Base-by-base conservation (phyloP, 1,140 invertebrate species). In the Ylistrum balloti region DNA sequence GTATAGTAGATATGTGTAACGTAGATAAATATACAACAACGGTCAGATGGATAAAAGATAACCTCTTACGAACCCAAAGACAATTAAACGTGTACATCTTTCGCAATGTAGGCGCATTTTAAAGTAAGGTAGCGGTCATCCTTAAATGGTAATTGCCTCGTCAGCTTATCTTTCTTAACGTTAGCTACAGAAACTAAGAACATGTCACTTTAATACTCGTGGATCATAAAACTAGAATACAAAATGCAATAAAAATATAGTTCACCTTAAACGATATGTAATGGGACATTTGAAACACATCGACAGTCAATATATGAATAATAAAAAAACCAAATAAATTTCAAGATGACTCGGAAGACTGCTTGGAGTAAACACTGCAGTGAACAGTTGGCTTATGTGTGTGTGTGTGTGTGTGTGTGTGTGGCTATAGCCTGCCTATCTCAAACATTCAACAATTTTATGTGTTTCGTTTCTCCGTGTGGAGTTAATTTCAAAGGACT, bases 401-500 rank as follows among this genome's bases (percentile, higher is more conserved):
- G n/a, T 11, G 17, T 74, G 56, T 74, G n/a, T 74, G 56, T 74
- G n/a, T 11, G 17, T 74, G 56, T 74, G n/a, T 74, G 56, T 74
- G n/a, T 11, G 17, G 28, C 2, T 74, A 74, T 11, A 0, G 22
- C 7, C 22, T 28, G n/a, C 56, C n/a, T 20, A 74, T 74, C 11
- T 28, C 3, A 74, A 28, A 28, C 56, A n/a, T 74, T 74, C n/a
- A 17, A 74, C 56, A 74, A 28, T n/a, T 74, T 74, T 3, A 74
- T 74, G n/a, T n/a, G 56, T 11, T 74, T 28, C 56, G 22, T 74
- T 28, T 74, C 56, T 74, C n/a, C 22, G 56, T 28, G 56, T 74
- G n/a, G 56, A 74, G 56, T 74, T 74, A 74, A 74, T 74, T 74
- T 74, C 56, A 74, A 74, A 74, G n/a, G 56, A n/a, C 56, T 74